Evolutionary conservation across 2,113 vertebrate species (phyloP).

Genomic region (Siphamia tubifer): DNA sequence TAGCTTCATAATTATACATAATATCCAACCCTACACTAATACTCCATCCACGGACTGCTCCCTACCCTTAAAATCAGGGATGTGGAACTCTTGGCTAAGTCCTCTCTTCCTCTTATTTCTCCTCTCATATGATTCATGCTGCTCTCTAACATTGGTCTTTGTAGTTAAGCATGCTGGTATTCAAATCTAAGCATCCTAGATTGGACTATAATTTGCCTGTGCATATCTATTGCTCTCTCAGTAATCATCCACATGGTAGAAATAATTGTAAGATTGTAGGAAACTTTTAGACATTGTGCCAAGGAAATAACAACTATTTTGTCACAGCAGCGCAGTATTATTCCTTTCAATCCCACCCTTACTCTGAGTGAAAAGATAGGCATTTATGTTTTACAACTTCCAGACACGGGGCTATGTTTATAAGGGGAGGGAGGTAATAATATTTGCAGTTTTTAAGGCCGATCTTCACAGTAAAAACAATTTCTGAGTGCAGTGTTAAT

Average conservation of each 20-base stretch:
- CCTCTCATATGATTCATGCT: conserved; percentile 42
- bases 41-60: background rate
- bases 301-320: conserved; percentile 55
- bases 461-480: conserved; percentile 26
- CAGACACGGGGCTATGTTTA: conserved; percentile 38
- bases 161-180: conserved; percentile 65
- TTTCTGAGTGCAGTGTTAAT: conserved; percentile 17
- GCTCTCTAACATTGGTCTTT: conserved; percentile 37
- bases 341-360: conserved; percentile 32
- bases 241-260: conserved; percentile 60
- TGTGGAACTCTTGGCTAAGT: conserved; percentile 42
- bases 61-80: conserved; percentile 28
- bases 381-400: conserved; percentile 47
- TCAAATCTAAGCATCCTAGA: conserved; percentile 69
- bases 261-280: conserved; percentile 66
- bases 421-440: too few relatives aligned
- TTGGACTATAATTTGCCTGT: conserved; percentile 62
- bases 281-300: conserved; percentile 50
- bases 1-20: conserved; percentile 36
- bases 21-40: conserved; percentile 24
- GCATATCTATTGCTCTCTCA: conserved; percentile 56
- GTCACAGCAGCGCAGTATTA: conserved; percentile 24
- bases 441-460: background rate
- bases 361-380: conserved; percentile 49
- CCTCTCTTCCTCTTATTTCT: conserved; percentile 40